Base-by-base conservation (phyloP, 2,888 invertebrate species). In the Megamerina dolium region DNA sequence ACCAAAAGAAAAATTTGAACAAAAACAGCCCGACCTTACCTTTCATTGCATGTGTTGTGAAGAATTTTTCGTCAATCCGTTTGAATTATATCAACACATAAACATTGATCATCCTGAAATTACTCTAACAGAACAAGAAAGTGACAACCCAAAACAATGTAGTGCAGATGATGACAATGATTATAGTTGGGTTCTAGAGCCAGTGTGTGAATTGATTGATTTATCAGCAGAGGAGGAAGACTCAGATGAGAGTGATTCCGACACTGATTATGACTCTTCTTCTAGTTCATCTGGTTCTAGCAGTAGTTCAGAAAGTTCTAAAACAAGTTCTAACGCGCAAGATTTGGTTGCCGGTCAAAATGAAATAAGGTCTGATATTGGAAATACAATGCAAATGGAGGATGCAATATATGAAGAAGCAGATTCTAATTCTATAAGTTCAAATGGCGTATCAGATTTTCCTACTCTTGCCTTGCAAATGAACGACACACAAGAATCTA, bases 21-120 rank as follows among this genome's bases (percentile, higher is more conserved):
- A 60, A 6, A 55, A 53, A 45, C 60, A 62, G n/a, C 70, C 70
- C 9, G 70, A 72, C 31, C 50, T 72, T 17, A 71, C 72, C 34
- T 71, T 71, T 48, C 70, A 69, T 37, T 71, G 70, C 45, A 71
- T 69, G 60, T 67, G 68, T 48, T 71, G 72, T 43, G 51, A 61
- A 3, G 64, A 65, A 39, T 64, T 57, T 35, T 71, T 69, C 41
- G 61, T 66, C 21, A 64, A 66, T 53, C 72, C 71, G 1, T 54
- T 64, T 45, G 51, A 60, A 6, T 49, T 72, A 23, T 68, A 66
- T 37, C 65, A 67, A 38, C 71, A 71, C 48, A 67, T 71, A 61
- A 67, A 64, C 47, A 59, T 52, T 16, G 57, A 59, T 38, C 71
- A 71, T 58, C 53, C 64, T 2, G 61, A 63, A 12, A 52, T 51